Evolutionary conservation across 2,888 invertebrate species (phyloP), one percentile per base, ranked within the genome.

Genomic region (Brachypalpus laphriformis): DNA sequence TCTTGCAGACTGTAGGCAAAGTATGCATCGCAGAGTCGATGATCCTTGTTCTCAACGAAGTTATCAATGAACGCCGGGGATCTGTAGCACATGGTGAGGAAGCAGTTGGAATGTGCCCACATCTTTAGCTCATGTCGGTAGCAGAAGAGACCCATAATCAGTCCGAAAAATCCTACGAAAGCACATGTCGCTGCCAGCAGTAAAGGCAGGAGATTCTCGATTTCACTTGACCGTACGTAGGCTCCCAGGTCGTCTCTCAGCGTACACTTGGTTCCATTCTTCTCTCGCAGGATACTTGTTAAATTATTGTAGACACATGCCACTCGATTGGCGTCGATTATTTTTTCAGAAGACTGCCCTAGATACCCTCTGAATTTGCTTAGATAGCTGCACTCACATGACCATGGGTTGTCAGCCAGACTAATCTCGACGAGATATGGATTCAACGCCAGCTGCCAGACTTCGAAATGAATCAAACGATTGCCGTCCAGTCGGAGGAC

Each of bases 1-100:
- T 98, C 98, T 92, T 97, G 97, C 82, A 96, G 96, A 90, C 97
- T 97, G 93, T 99, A 99, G 89, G 97, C 97, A 87, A 99, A 95
- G 93, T 98, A 99, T 70, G 98, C 98, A 92, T 99, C 99, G 40
- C 90, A 90, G 57, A 97, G 94, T 88, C 97, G 95, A 91, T 94
- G 94, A 89, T 96, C 96, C 68, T 91, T 82, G 63, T 89, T 89
- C 20, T 91, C 91, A 0, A 89, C 90, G 42, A 81, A 87, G 89
- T 96, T 95, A 40, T 85, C 85, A 5, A 85, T 85, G 88, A 96
- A 96, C 25, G 94, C 94, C 5, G 95, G 95, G 31, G 96, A 95
- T 91, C 96, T 96, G 92, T 97, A 97, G 92, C 97, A 97, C 93
- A 97, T 95, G 89, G 96, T 94, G 82, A 97, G 93, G 66, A 97